Evolutionary conservation across 2,797 vertebrate genomes (phyloP), one percentile per base, ranked within the genome.

Genomic region (Sparus aurata): DNA sequence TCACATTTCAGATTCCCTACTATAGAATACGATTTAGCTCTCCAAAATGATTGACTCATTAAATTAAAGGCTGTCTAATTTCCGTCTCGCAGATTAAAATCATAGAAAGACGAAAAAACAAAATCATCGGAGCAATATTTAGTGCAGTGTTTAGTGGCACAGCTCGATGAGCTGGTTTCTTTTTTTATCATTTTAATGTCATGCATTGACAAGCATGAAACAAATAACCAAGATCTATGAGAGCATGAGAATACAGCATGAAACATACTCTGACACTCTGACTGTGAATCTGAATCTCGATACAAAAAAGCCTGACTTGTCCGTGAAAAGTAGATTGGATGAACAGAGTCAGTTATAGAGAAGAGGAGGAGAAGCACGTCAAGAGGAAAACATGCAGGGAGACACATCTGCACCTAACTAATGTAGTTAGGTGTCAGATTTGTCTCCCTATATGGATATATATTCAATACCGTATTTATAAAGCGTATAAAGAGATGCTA

Each of bases 241-340:
- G 65, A 87, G 80, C 68, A 25, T 79, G 80, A 80, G 83, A 82
- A 80, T 78, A 80, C 78, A 84, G 83, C 85, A 62, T 89, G 86
- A 87, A 87, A 89, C 69, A 18, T 9, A 74, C 57, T 73, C 82
- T 82, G 89, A 88, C 89, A 85, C 70, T 69, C 11, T 75, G 73
- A 88, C 73, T 76, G 22, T 78, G 53, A 63, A 60, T 84, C 9
- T 38, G 38, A 38, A 38, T 38, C 38, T 61, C 45, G 45, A 60
- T 71, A 74, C 75, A 73, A 73, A 30, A 30, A 76, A 79, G 41
- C 30, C 70, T 62, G 84, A 86, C 67, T 75, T 30, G 61, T 60
- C 64, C 67, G 52, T 73, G 78, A 77, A 75, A 78, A 69, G 62
- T 16, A 58, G 71, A 85, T 80, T 70, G 83, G 86, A 82, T 92